Evolutionary conservation across 2,888 invertebrate species (phyloP).

Genomic region (Ennomos fuscantarius): DNA sequence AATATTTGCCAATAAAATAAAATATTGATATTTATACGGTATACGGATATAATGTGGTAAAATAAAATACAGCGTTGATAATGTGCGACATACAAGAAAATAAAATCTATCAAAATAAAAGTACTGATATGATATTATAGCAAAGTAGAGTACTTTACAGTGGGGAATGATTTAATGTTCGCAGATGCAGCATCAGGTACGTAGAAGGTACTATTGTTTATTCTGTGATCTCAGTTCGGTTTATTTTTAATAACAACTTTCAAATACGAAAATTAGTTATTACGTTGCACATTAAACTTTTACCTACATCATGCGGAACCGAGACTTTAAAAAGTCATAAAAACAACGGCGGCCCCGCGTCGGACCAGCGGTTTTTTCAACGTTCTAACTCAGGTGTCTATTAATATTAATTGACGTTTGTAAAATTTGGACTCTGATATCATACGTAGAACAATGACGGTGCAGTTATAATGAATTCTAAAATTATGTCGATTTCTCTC

Average conservation of each 20-base stretch:
- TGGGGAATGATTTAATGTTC: no score
- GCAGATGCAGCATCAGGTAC: no score
- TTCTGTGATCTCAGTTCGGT: no score
- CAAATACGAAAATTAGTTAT: not conserved
- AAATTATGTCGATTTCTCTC: constrained; percentile 53
- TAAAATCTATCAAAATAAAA: no score
- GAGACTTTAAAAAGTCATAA: constrained; percentile 41
- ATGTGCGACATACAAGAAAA: no score
- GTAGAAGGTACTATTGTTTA: no score
- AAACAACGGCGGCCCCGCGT: constrained; percentile 35
- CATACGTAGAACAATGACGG: constrained; percentile 69
- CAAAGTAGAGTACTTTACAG: no score
- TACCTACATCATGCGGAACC: constrained; percentile 41
- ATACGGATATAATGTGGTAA: no score
- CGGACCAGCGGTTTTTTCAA: constrained; percentile 50
- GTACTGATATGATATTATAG: no score
- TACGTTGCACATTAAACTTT: constrained; percentile 1
- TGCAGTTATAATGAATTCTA: constrained; percentile 56
- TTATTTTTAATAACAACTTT: not conserved
- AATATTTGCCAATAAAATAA: no score
- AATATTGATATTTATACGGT: no score
- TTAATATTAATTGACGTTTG: constrained; percentile 73
- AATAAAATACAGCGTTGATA: no score
- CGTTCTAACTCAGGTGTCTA: constrained; percentile 62
- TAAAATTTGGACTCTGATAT: constrained; percentile 53